These are phyloP conservation scores for Eupithecia vulgata DNA, from an alignment of 2,888 invertebrate species.

Conservation along the genomic window DNA sequence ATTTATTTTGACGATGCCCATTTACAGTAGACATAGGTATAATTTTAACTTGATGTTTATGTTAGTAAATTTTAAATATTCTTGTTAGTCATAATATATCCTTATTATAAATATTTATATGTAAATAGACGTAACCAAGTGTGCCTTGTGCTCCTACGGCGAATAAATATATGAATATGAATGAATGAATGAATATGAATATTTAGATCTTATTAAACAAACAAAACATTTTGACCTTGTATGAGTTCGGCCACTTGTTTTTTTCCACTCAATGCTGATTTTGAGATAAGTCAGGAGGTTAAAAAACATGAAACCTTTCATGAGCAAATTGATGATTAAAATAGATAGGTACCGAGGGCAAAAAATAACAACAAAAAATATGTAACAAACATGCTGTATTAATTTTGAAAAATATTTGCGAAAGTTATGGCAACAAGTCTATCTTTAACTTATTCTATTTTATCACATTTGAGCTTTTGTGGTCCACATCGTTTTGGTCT, in stretches of 20 bases:
- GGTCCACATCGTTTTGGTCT: slow-evolving; percentile 28
- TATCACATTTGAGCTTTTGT: slow-evolving; percentile 67
- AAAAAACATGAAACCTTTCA: neutral
- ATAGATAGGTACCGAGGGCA: neutral
- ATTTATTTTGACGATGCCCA: no score
- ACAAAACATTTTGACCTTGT: slow-evolving; percentile 51
- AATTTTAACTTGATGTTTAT: no score
- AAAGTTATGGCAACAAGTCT: slow-evolving; percentile 43
- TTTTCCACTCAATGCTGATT: slow-evolving; percentile 13
- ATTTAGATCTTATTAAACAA: slow-evolving; percentile 2
- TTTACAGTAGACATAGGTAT: no score
- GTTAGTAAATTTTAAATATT: no score
- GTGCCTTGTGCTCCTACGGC: no score
- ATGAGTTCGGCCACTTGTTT: slow-evolving; percentile 30
- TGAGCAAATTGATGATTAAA: neutral
- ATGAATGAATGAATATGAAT: no score
- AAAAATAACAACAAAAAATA: neutral
- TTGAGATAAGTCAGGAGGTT: neutral
- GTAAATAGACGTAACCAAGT: no score
- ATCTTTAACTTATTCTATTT: slow-evolving; percentile 25
- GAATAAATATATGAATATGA: no score
- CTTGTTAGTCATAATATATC: no score
- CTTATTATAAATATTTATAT: no score
- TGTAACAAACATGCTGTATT: slow-evolving; percentile 17
- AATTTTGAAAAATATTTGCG: slow-evolving; percentile 43